phyloP scores from a whole-genome alignment of 2,797 vertebrate species.

The Tragopan temminckii region DNA sequence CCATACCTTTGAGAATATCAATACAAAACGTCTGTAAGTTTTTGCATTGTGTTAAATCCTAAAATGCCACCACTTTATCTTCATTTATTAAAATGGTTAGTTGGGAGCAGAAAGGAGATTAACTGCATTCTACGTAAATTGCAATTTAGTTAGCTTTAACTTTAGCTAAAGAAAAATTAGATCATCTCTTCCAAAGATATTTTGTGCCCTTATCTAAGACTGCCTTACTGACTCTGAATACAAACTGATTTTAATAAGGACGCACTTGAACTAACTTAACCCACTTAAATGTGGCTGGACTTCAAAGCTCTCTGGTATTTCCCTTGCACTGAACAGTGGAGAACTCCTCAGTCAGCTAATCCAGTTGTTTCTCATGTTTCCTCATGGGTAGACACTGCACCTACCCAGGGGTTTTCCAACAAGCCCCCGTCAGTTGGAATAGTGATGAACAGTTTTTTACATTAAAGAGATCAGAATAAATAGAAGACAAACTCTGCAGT shows the following conservation, averaged over 20 bases:
- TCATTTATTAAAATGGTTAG: not conserved
- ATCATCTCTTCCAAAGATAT: not conserved
- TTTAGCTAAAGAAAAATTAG: not conserved
- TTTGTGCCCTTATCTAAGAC: not conserved
- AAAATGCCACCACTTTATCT: not conserved
- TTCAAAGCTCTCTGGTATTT: constrained; percentile 23
- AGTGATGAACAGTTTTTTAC: not conserved
- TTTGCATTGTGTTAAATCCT: not conserved
- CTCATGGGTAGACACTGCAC: not conserved
- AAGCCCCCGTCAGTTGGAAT: not conserved
- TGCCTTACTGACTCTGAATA: not conserved
- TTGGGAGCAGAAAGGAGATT: not conserved
- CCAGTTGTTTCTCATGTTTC: not conserved
- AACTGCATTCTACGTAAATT: not conserved
- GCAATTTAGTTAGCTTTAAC: not conserved
- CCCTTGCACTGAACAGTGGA: not conserved
- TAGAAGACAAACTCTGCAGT: not conserved
- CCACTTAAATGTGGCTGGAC: not conserved
- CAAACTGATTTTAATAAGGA: not conserved
- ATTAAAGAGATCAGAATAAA: not conserved
- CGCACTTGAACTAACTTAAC: not conserved
- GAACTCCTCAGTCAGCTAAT: not conserved
- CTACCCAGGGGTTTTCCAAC: not conserved
- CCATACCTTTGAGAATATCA: not conserved
- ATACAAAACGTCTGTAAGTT: not conserved